Base-by-base conservation (phyloP, 2,888 invertebrate genomes). In the Cosmia trapezina region DNA sequence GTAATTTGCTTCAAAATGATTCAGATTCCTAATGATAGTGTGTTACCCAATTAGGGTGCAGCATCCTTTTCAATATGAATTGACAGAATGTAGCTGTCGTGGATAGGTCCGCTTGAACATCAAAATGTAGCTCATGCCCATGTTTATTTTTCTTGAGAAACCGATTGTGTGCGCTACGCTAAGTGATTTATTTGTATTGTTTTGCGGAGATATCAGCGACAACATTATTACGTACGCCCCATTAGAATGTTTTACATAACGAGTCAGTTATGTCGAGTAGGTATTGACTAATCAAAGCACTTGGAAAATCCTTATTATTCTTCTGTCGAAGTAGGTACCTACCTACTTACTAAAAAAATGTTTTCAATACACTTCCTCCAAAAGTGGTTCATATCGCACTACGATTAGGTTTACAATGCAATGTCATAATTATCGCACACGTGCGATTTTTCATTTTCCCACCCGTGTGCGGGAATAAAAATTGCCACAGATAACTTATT, bases 201-300 rank as follows among this genome's bases (percentile, higher is more conserved):
- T 70, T 70, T 49, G 14, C 54, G 6, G 41, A 70, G 37, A 37
- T 54, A 19, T 45, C 11, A 70, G 56, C 14, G 37, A 37, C 11
- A 22, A 6, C 22, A 54, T 70, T 45, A 45, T 19, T 37, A 59
- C 0, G 22, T 28, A 17, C 28, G 33, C 19, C 19, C 11, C 19
- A 28, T 37, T 47, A 19, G 14, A 66, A 43, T 12, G 19, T 57
- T 41, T 56, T 71, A 57, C 41, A 12, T 57, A 49, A 22, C 28
- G 53, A 54, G 7, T 67, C 43, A 67, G 2, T 33, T 33, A 70
- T 22, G 12, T 71, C 19, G 22, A 22, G 33, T 56, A 14, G 19
- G n/a, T 54, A 43, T 70, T 43, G 47, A 45, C 53, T 47, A 37
- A 68, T 6, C 33, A 54, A n/a, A 47, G 17, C 33, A 53, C 53